These are phyloP conservation scores for Diabrotica undecimpunctata DNA, from an alignment of 1,140 invertebrate species.

Conservation along the genomic window DNA sequence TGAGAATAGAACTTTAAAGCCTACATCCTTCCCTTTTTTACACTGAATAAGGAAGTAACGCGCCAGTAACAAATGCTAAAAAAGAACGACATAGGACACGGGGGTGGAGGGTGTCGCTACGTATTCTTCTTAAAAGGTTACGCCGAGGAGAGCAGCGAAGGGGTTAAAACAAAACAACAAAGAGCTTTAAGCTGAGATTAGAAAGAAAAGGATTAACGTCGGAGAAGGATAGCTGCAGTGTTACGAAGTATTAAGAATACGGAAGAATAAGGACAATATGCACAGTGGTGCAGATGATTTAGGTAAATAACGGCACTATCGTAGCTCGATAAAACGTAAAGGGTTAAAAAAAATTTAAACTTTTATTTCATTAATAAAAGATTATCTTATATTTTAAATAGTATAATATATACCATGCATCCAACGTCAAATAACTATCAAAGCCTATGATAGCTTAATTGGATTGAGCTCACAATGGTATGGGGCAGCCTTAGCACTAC, in stretches of 20 bases:
- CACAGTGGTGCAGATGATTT: constrained; percentile 6
- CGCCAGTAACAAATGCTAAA: constrained; percentile 16
- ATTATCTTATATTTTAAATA: no score
- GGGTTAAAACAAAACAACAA: constrained; percentile 46
- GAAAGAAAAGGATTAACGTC: constrained; percentile 36
- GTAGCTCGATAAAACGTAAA: no score
- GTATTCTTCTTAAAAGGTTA: constrained; percentile 39
- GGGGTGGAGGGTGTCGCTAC: constrained; percentile 20
- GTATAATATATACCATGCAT: no score
- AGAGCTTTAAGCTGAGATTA: constrained; percentile 46
- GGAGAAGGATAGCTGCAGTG: constrained; percentile 31
- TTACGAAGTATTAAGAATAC: constrained; percentile 26
- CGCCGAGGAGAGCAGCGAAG: constrained; percentile 39
- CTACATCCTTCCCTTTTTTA: constrained; percentile 1
- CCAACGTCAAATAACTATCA: no score
- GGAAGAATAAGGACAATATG: constrained; percentile 23
- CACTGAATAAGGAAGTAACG: constrained; percentile 15
- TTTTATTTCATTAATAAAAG: no score
- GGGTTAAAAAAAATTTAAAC: no score
- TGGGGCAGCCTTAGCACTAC: no score
- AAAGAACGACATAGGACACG: constrained; percentile 6
- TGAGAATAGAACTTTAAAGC: no score
- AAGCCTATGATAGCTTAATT: no score
- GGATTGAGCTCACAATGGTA: no score
- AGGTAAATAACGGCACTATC: no score